Evolutionary conservation across 92 coral and sea anemone genomes (phyloP), one percentile per base, ranked within the genome.

Genomic region (Hydrozoanthus gracilis): DNA sequence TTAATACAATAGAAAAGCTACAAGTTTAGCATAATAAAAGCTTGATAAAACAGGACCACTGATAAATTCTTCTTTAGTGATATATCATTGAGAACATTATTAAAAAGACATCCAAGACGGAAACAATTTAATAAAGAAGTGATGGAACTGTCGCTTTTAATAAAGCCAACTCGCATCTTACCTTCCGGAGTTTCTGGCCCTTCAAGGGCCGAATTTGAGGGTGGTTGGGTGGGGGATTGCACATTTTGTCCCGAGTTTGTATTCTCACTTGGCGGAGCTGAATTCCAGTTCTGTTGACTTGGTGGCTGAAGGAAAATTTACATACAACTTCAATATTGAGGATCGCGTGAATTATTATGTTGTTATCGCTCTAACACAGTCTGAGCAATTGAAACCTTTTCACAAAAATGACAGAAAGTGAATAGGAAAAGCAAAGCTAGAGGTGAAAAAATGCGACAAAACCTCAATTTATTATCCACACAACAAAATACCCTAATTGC

Each of bases 101-200:
- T 95, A 95, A 95, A 94, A 92, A 95, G 93, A 92, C 98, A 92
- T 95, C 93, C 94, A 95, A 92, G 88, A 95, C 98, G 98, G 98
- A 95, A 95, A 95, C 95, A 92, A 92, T 95, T 95, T 95, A 95
- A 92, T 92, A 95, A 91, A 92, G 94, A 94, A 91, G 90, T 92
- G 95, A 95, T 95, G 91, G 93, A 84, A 89, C 91, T 92, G 98
- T 95, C 98, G 94, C 92, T 92, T 95, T 89, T 92, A 95, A 95
- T 95, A 92, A 92, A 89, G 91, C 89, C 71, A 82, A 77, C 86
- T 80, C 88, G 82, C 86, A 74, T 85, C 95, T 90, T 91, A 95
- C 98, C 98, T 95, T 95, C 98, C 95, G 98, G 98, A 61, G 98
- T 95, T 79, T 92, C 90, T 13, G 98, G 98, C 79, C 95, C 93